Evolutionary conservation across 2,888 invertebrate species (phyloP).

Genomic region (Nebria salina): DNA sequence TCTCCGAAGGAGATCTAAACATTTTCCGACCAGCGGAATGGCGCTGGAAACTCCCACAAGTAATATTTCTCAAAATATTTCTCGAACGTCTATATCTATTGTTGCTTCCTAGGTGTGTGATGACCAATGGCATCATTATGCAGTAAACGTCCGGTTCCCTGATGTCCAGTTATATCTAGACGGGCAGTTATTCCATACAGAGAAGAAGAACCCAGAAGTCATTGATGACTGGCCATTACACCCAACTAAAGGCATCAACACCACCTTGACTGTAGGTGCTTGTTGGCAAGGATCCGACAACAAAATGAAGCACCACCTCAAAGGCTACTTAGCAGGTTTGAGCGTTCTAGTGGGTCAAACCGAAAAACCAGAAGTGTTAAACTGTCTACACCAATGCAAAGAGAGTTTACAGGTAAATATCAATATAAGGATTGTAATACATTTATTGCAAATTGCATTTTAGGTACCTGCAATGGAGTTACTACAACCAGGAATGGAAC

Average conservation of each 20-base stretch:
- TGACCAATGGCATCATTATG: constrained; percentile 98
- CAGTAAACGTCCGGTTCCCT: constrained; percentile 91
- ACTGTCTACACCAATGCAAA: constrained; percentile 83
- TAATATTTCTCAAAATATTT: constrained; percentile 61
- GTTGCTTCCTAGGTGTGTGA: constrained; percentile 79
- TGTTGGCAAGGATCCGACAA: constrained; percentile 98
- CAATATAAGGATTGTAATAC: background rate
- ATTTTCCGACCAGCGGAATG: constrained; percentile 98
- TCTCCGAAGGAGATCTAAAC: constrained; percentile 90
- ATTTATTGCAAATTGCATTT: constrained; percentile 46
- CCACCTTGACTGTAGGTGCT: constrained; percentile 93
- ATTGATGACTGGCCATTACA: constrained; percentile 99
- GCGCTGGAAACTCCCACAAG: constrained; percentile 96
- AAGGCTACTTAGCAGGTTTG: constrained; percentile 88
- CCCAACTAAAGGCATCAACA: constrained; percentile 92
- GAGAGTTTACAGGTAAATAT: constrained; percentile 72
- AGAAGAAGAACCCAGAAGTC: constrained; percentile 90
- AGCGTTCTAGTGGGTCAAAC: constrained; percentile 80
- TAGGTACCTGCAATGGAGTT: constrained; percentile 78
- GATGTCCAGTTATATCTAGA: constrained; percentile 90
- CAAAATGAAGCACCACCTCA: constrained; percentile 90
- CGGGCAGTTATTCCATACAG: constrained; percentile 74
- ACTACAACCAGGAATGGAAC: constrained; percentile 81
- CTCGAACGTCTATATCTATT: background rate
- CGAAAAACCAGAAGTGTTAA: constrained; percentile 77